Percentiles rank a stretch among this genome's conserved stretches.
Evolutionary conservation across 2,888 invertebrate species (phyloP).

Genomic region (Dryadula phaetusa): DNA sequence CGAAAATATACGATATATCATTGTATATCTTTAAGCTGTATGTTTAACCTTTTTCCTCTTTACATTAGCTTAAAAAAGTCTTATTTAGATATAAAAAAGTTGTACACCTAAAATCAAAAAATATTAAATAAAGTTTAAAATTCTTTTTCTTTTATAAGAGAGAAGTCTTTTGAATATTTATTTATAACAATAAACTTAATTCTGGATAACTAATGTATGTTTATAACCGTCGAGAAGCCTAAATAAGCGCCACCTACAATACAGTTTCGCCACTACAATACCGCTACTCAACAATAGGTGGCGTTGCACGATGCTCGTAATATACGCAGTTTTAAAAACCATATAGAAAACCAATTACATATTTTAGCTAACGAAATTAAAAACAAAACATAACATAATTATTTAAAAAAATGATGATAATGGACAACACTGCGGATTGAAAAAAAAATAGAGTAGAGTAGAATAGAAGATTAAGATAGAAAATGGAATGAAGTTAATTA

Average conservation of each 20-base stretch:
- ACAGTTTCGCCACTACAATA: slow-evolving; percentile 36
- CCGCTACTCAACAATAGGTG: slow-evolving; percentile 70
- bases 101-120: too few species aligned
- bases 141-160: too few species aligned
- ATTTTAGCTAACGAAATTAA: slow-evolving; percentile 4
- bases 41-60: too few species aligned
- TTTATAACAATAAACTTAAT: not conserved
- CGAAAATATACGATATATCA: too few species aligned
- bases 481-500: slow-evolving; percentile 29
- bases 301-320: slow-evolving; percentile 53
- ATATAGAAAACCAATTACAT: not conserved
- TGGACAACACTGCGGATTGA: not conserved
- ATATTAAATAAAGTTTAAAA: too few species aligned
- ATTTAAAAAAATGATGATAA: slow-evolving; percentile 34
- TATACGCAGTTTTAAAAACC: not conserved
- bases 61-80: too few species aligned
- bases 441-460: slow-evolving; percentile 4
- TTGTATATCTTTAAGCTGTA: too few species aligned
- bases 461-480: slow-evolving; percentile 34
- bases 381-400: slow-evolving; percentile 25
- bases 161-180: not conserved
- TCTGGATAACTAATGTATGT: too few species aligned
- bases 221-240: not conserved
- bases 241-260: slow-evolving; percentile 48
- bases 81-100: too few species aligned